Conservation (phyloP, 2,113 vertebrate species). For the Dipodomys stephensi region DNA sequence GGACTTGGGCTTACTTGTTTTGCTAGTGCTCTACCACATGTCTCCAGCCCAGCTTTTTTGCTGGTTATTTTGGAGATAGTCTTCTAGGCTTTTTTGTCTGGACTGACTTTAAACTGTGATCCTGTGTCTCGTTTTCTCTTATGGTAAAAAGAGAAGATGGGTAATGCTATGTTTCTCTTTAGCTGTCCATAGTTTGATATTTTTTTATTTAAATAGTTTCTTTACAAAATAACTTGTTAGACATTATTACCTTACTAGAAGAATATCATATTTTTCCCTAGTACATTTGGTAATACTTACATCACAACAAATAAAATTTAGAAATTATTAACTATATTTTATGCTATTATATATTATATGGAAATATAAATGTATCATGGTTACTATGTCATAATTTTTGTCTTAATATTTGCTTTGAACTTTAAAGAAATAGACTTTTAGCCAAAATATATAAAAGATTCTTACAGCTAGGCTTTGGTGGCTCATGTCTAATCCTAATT, state of each 20-base stretch:
- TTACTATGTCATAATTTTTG: too few species aligned
- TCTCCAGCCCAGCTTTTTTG: neutral
- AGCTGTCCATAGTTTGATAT: neutral
- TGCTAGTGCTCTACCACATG: too few species aligned
- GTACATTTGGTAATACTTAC: slow-evolving; percentile 13
- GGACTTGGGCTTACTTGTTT: too few species aligned
- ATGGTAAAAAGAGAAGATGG: neutral
- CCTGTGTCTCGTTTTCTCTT: slow-evolving; percentile 32
- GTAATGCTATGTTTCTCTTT: slow-evolving; percentile 3
- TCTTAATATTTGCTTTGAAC: too few species aligned
- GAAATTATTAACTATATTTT: slow-evolving; percentile 27
- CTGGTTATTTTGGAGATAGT: slow-evolving; percentile 6
- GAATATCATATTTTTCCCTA: neutral
- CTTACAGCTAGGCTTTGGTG: neutral
- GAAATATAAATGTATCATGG: neutral
- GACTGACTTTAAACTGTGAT: too few species aligned
- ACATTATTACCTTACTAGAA: neutral
- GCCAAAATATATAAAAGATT: neutral
- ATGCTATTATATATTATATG: slow-evolving; percentile 5
- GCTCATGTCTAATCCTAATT: too few species aligned
- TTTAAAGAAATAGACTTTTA: neutral
- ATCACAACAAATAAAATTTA: neutral
- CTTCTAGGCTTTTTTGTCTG: neutral
- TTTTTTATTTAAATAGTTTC: neutral
- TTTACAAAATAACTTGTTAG: too few species aligned